Conservation (phyloP, 2,113 vertebrate species). For the Pseudopipra pipra region DNA sequence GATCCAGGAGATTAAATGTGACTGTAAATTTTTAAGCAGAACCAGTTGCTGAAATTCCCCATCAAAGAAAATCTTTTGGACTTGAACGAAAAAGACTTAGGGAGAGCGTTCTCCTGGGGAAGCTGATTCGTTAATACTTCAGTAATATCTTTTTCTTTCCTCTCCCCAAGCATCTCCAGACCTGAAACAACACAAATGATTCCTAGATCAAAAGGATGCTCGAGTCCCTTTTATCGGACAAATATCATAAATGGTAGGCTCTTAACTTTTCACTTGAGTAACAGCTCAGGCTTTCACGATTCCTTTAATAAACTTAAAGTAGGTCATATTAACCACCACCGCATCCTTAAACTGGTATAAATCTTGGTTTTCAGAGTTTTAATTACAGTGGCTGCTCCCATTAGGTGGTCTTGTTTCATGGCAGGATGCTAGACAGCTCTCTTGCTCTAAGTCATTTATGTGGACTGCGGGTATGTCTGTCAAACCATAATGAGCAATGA, state of each 20-base stretch:
- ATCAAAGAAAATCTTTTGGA: constrained; percentile 59
- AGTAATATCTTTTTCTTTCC: constrained; percentile 15
- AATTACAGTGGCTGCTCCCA: constrained; percentile 69
- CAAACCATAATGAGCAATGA: constrained; percentile 69
- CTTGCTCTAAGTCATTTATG: constrained; percentile 66
- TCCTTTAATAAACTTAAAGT: constrained; percentile 56
- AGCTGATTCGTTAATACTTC: constrained; percentile 54
- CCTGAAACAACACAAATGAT: constrained; percentile 50
- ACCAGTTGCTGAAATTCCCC: constrained; percentile 39
- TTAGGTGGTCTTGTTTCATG: constrained; percentile 69
- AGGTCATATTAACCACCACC: constrained; percentile 54
- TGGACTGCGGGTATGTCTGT: constrained; percentile 69
- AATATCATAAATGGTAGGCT: background rate
- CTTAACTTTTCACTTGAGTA: constrained; percentile 30
- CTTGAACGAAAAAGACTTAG: constrained; percentile 22
- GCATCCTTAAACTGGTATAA: constrained; percentile 63
- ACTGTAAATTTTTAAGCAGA: constrained; percentile 65
- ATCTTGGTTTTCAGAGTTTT: constrained; percentile 65
- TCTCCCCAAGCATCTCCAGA: constrained; percentile 4
- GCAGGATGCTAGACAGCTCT: constrained; percentile 60
- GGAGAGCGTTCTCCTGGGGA: background rate
- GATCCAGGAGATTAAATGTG: constrained; percentile 57
- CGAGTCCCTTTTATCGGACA: constrained; percentile 10
- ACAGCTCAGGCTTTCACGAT: background rate
- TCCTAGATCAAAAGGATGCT: background rate